Evolutionary conservation across 2,113 vertebrate species (phyloP).

Genomic region (Brachyhypopomus gauderio): DNA sequence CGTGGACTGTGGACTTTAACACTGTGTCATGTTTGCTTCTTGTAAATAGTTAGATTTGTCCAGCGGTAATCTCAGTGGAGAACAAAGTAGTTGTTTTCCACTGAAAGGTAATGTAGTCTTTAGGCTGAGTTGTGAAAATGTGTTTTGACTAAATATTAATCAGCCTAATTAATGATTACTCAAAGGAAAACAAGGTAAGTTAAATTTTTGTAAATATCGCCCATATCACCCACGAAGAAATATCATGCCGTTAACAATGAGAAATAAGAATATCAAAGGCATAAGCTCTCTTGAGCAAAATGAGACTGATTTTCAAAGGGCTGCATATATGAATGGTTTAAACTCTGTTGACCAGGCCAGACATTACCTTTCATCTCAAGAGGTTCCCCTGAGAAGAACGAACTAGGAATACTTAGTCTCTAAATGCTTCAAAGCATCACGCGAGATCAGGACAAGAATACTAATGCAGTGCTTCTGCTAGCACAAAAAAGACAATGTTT

Average conservation of each 20-base stretch:
- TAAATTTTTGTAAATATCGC: conserved; percentile 52
- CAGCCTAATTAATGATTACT: conserved; percentile 31
- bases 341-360: conserved; percentile 67
- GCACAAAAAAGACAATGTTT: conserved; percentile 28
- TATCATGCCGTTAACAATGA: conserved; percentile 48
- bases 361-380: conserved; percentile 76
- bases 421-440: conserved; percentile 64
- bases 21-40: not conserved
- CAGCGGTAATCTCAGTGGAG: not conserved
- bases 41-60: not conserved
- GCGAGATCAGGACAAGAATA: conserved; percentile 70
- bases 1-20: not conserved
- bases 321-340: conserved; percentile 73
- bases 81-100: not conserved
- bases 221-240: conserved; percentile 53
- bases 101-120: not conserved
- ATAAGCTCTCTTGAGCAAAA: conserved; percentile 53
- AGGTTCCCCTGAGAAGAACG: conserved; percentile 66
- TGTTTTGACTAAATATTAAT: conserved; percentile 33
- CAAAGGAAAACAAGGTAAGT: conserved; percentile 54
- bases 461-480: conserved; percentile 60
- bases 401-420: conserved; percentile 70
- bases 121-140: not conserved
- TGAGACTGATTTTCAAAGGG: conserved; percentile 76
- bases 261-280: conserved; percentile 68